These are phyloP conservation scores for Pegoplata infirma DNA, from an alignment of 2,888 invertebrate species.

Conservation along the genomic window DNA sequence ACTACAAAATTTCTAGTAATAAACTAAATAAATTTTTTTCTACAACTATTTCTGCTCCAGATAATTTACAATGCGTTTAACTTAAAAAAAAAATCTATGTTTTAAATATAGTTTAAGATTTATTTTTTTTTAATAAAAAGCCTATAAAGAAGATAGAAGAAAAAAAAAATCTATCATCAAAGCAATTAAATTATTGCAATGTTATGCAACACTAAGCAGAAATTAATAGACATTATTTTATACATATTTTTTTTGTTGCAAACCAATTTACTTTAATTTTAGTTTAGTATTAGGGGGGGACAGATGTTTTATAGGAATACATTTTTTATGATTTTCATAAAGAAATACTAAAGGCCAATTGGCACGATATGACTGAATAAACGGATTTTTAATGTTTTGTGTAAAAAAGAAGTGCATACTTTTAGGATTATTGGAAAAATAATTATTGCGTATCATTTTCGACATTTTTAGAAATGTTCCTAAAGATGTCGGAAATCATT, in stretches of 20 bases:
- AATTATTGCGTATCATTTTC: too few species aligned
- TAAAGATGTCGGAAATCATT: too few species aligned
- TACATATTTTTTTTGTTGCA: not conserved
- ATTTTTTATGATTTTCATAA: too few species aligned
- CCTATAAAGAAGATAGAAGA: not conserved
- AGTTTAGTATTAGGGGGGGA: too few species aligned
- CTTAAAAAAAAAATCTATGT: not conserved
- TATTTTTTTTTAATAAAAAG: not conserved
- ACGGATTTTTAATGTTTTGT: too few species aligned
- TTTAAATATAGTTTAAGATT: not conserved
- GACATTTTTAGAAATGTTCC: too few species aligned
- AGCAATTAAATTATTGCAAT: conserved; percentile 33
- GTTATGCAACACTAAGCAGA: conserved; percentile 38
- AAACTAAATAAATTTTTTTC: not conserved
- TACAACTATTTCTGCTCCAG: conserved; percentile 5
- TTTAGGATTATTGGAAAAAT: too few species aligned
- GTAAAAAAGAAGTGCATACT: too few species aligned
- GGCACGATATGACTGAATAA: too few species aligned
- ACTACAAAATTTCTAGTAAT: not conserved
- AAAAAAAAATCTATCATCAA: conserved; percentile 26
- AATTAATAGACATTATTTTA: conserved; percentile 6
- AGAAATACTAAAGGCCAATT: too few species aligned
- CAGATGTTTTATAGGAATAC: too few species aligned
- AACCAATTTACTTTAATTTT: not conserved
- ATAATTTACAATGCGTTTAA: conserved; percentile 9